phyloP scores from a whole-genome alignment of 2,888 invertebrate species.

The Amphipoea oculea region DNA sequence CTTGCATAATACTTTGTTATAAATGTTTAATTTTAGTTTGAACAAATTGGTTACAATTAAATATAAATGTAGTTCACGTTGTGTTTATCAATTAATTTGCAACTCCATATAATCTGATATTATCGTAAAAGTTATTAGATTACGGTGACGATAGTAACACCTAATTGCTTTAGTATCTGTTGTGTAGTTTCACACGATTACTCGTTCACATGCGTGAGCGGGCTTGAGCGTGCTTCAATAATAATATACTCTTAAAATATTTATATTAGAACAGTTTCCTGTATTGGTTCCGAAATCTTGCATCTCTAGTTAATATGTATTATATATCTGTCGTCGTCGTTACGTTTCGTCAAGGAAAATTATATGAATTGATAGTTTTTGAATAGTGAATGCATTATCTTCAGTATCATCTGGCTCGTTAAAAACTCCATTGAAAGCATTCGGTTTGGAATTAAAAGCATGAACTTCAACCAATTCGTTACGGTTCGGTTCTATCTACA shows the following conservation, averaged over 20 bases:
- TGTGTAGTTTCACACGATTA: slow-evolving; percentile 44
- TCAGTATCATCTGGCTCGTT: slow-evolving; percentile 2
- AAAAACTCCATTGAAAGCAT: slow-evolving; percentile 6
- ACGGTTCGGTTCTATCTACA: slow-evolving; percentile 17
- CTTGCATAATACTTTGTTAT: slow-evolving; percentile 35
- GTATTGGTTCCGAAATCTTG: slow-evolving; percentile 9
- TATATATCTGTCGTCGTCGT: neutral
- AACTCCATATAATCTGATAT: slow-evolving; percentile 47
- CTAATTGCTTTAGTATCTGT: slow-evolving; percentile 57
- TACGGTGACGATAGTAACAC: slow-evolving; percentile 53
- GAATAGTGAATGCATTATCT: slow-evolving; percentile 6
- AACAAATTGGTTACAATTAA: slow-evolving; percentile 32
- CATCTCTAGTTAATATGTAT: neutral
- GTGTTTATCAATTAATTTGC: slow-evolving; percentile 58
- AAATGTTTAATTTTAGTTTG: slow-evolving; percentile 22
- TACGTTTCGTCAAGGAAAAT: neutral
- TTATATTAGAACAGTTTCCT: slow-evolving; percentile 18
- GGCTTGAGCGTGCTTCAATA: slow-evolving; percentile 24
- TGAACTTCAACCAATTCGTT: slow-evolving; percentile 32
- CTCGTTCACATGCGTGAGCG: slow-evolving; percentile 33
- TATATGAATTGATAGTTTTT: neutral
- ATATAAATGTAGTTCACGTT: slow-evolving; percentile 40
- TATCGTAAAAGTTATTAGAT: slow-evolving; percentile 58
- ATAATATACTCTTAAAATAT: slow-evolving; percentile 13
- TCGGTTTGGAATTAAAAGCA: slow-evolving; percentile 11